These are phyloP conservation scores for Caenorhabditis panamensis DNA, from an alignment of 2,888 invertebrate genomes.

Conservation along the genomic window DNA sequence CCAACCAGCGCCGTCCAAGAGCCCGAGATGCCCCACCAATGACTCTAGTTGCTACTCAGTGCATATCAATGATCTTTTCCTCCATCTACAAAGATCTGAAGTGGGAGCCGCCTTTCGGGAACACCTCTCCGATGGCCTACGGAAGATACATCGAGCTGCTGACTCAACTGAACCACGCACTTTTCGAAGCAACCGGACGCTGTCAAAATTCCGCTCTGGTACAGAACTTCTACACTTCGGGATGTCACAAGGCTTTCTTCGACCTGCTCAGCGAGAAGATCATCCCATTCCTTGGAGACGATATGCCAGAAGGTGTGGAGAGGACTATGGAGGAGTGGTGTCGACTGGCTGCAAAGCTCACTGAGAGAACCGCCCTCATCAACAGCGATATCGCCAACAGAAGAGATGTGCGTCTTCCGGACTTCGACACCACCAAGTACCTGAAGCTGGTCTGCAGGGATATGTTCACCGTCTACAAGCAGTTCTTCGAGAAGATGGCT, in stretches of 20 bases:
- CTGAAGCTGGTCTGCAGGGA: slow-evolving; percentile 55
- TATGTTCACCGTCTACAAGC: slow-evolving; percentile 61
- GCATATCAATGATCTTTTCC: slow-evolving; percentile 62
- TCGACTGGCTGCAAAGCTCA: slow-evolving; percentile 61
- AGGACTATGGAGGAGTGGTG: slow-evolving; percentile 64
- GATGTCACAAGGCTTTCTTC: slow-evolving; percentile 76
- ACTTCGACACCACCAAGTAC: slow-evolving; percentile 58
- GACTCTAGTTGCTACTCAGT: slow-evolving; percentile 25
- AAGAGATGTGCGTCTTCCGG: slow-evolving; percentile 13
- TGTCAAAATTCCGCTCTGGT: slow-evolving; percentile 47
- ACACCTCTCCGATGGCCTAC: slow-evolving; percentile 56
- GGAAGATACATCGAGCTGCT: slow-evolving; percentile 58
- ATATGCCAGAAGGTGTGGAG: slow-evolving; percentile 50
- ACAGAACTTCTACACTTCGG: slow-evolving; percentile 73
- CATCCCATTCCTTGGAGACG: slow-evolving; percentile 64
- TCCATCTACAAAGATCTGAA: slow-evolving; percentile 66
- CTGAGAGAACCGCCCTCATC: slow-evolving; percentile 33
- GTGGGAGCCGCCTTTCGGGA: slow-evolving; percentile 35
- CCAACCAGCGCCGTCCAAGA: slow-evolving; percentile 17
- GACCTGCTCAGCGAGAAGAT: slow-evolving; percentile 68
- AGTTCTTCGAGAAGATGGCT: slow-evolving; percentile 59
- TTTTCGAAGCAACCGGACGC: slow-evolving; percentile 66
- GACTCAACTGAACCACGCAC: slow-evolving; percentile 57
- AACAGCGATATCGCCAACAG: neutral
- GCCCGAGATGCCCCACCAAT: slow-evolving; percentile 27